Conservation (phyloP, 2,113 vertebrate species). For the Porphyrio hochstetteri region DNA sequence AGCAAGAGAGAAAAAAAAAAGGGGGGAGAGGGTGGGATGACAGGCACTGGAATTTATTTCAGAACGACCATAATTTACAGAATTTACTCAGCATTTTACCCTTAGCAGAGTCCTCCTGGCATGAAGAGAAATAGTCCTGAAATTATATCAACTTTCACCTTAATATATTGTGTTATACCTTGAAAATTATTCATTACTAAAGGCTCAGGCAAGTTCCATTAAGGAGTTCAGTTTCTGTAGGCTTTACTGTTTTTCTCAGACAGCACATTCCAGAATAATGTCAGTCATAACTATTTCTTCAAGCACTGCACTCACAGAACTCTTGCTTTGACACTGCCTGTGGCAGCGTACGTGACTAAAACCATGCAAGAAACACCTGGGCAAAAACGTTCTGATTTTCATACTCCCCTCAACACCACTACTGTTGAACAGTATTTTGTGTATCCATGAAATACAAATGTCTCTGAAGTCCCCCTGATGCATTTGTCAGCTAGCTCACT, state of each 20-base stretch:
- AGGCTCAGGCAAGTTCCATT: background rate
- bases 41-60: background rate
- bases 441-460: background rate
- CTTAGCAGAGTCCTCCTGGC: background rate
- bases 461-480: background rate
- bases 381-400: background rate
- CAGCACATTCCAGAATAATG: background rate
- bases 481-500: background rate
- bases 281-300: background rate
- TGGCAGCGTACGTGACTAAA: background rate
- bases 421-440: background rate
- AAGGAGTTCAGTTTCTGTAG: background rate
- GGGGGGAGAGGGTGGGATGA: no score
- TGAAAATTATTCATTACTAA: background rate
- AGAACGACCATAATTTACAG: background rate
- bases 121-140: background rate
- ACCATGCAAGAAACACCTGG: background rate
- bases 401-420: background rate
- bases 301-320: background rate
- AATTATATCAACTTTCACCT: background rate
- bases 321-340: background rate
- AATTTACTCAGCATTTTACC: background rate
- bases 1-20: rapidly evolving
- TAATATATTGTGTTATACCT: background rate
- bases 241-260: background rate